These are phyloP conservation scores for Eupithecia exiguata DNA, from an alignment of 2,888 invertebrate genomes.

Conservation along the genomic window DNA sequence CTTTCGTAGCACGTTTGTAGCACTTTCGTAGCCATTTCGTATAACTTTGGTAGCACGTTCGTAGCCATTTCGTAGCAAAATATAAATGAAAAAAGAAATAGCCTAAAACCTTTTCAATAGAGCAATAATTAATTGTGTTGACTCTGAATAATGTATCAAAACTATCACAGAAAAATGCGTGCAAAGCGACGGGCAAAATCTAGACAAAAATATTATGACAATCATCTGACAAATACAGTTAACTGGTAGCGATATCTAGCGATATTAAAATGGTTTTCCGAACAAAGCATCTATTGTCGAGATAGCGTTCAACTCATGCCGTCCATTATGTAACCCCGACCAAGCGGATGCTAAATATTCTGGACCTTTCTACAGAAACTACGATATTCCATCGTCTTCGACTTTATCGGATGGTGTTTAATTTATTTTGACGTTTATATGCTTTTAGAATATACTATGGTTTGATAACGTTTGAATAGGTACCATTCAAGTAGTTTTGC, in stretches of 20 bases:
- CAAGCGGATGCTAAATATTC: constrained; percentile 59
- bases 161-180: neutral
- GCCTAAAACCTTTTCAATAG: too few relatives aligned
- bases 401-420: constrained; percentile 46
- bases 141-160: neutral
- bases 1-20: neutral
- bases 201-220: neutral
- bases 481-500: constrained; percentile 1
- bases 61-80: neutral
- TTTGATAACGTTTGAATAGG: constrained; percentile 28
- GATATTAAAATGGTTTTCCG: constrained; percentile 39
- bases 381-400: constrained; percentile 43
- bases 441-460: constrained; percentile 29
- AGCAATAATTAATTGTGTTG: neutral
- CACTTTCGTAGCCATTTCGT: neutral
- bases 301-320: constrained; percentile 63
- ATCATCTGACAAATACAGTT: constrained; percentile 3
- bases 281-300: constrained; percentile 59
- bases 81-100: too few relatives aligned
- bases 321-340: constrained; percentile 64
- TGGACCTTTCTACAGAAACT: constrained; percentile 42
- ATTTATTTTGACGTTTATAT: constrained; percentile 47
- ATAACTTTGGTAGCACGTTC: neutral
- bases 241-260: neutral
- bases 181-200: neutral